Percentiles rank a stretch among this genome's conserved stretches.
These are phyloP conservation scores for Sminthurinus aureus DNA, from an alignment of 2,888 invertebrate species.

Conservation along the genomic window DNA sequence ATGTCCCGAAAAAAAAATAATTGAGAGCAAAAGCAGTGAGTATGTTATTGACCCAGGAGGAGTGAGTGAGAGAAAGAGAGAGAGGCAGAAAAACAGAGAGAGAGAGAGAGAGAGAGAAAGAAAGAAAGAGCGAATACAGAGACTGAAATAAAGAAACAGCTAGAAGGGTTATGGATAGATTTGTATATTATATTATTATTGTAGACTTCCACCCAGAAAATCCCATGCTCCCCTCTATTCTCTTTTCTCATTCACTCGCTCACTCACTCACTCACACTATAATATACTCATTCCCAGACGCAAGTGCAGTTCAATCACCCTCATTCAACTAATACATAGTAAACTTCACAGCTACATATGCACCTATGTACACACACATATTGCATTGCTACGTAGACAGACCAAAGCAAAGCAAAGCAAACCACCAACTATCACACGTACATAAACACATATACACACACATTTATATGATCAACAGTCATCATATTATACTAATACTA, in stretches of 20 bases:
- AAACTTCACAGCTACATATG: neutral
- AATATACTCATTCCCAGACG: conserved; percentile 29
- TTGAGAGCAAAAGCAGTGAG: conserved; percentile 40
- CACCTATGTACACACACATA: neutral
- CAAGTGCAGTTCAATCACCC: conserved; percentile 43
- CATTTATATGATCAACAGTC: too few relatives aligned
- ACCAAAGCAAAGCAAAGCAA: neutral
- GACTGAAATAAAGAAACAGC: neutral
- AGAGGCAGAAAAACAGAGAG: neutral
- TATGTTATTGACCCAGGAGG: conserved; percentile 44
- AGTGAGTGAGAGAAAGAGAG: conserved; percentile 19
- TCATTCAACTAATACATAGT: neutral
- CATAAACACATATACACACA: neutral
- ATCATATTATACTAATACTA: too few relatives aligned
- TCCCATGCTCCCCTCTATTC: conserved; percentile 2
- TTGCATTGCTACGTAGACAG: neutral
- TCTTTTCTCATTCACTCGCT: neutral
- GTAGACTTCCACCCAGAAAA: neutral
- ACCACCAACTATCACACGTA: neutral
- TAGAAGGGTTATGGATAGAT: neutral
- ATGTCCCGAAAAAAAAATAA: conserved; percentile 39
- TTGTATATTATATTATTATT: neutral
- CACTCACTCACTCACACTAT: too few relatives aligned
- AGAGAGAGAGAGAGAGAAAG: neutral
- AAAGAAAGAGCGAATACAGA: conserved; percentile 20